phyloP scores from a whole-genome alignment of 2,797 vertebrate species.

The Karalla daura region DNA sequence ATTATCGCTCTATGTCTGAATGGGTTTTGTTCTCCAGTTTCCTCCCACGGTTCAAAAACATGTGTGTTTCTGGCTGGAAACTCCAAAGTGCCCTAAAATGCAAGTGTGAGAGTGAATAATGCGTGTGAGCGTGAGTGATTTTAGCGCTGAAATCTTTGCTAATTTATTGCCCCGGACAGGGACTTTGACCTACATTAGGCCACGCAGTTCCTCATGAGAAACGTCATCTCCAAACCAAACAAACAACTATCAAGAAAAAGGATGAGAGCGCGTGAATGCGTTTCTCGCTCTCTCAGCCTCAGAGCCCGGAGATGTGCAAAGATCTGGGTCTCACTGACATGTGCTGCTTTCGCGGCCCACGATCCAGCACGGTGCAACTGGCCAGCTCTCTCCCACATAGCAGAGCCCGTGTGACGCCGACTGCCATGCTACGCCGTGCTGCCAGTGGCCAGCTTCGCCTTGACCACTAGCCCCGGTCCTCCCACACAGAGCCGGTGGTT shows the following conservation, averaged over 20 bases:
- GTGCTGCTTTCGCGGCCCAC: conserved; percentile 70
- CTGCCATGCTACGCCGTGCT: conserved; percentile 56
- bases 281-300: conserved; percentile 38
- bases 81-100: too few relatives aligned
- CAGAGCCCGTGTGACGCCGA: conserved; percentile 64
- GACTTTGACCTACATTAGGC: not conserved
- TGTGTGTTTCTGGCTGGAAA: too few relatives aligned
- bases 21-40: too few relatives aligned
- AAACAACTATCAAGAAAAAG: conserved; percentile 17
- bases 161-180: too few relatives aligned
- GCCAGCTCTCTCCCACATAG: conserved; percentile 77
- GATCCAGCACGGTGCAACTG: conserved; percentile 53
- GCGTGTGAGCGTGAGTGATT: too few relatives aligned
- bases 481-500: conserved; percentile 76
- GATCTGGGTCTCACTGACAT: conserved; percentile 59
- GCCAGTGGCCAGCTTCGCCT: conserved; percentile 75
- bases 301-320: conserved; percentile 24
- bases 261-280: conserved; percentile 20
- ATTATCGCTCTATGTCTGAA: too few relatives aligned
- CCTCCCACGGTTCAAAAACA: too few relatives aligned
- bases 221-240: not conserved
- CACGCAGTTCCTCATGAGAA: not conserved
- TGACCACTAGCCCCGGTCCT: conserved; percentile 79
- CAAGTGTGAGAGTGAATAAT: too few relatives aligned
- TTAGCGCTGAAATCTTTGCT: too few relatives aligned